Conservation (phyloP, 2,888 invertebrate species). For the Aromia moschata region DNA sequence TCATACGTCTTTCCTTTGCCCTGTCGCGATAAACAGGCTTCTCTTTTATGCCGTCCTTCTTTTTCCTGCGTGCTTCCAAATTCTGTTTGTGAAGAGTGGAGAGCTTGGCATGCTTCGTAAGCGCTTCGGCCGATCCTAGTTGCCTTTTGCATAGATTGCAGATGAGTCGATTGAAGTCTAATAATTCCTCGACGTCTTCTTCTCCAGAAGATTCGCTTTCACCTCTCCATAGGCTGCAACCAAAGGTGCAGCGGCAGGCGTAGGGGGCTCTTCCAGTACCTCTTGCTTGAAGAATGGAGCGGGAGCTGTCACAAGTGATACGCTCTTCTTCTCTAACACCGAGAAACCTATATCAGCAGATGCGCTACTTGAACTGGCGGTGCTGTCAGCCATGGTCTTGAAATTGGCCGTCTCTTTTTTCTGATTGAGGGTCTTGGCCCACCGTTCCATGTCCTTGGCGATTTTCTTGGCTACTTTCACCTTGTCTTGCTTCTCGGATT, state of each 20-base stretch:
- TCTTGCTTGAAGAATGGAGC: conserved; percentile 43
- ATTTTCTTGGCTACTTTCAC: conserved; percentile 98
- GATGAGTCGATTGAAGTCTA: conserved; percentile 90
- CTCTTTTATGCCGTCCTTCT: conserved; percentile 51
- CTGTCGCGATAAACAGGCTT: conserved; percentile 84
- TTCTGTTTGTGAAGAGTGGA: conserved; percentile 96
- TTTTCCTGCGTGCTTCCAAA: conserved; percentile 64
- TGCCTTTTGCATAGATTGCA: conserved; percentile 96
- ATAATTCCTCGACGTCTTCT: conserved; percentile 77
- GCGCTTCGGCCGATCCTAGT: conserved; percentile 88
- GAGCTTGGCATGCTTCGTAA: conserved; percentile 90
- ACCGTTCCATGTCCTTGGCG: conserved; percentile 93
- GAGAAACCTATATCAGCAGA: conserved; percentile 95
- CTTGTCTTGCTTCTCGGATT: conserved; percentile 86
- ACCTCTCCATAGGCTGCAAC: conserved; percentile 83
- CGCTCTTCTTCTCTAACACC: conserved; percentile 82
- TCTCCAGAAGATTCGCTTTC: conserved; percentile 71
- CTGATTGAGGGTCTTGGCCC: conserved; percentile 97
- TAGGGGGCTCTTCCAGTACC: conserved; percentile 38
- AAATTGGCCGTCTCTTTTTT: conserved; percentile 78
- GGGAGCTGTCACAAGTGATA: conserved; percentile 22
- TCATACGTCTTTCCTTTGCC: conserved; percentile 93
- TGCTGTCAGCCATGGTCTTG: conserved; percentile 44
- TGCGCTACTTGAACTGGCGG: conserved; percentile 64
- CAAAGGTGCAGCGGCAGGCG: conserved; percentile 62